Conservation (phyloP, 23 tunicate species). For the Ciona savignyi region DNA sequence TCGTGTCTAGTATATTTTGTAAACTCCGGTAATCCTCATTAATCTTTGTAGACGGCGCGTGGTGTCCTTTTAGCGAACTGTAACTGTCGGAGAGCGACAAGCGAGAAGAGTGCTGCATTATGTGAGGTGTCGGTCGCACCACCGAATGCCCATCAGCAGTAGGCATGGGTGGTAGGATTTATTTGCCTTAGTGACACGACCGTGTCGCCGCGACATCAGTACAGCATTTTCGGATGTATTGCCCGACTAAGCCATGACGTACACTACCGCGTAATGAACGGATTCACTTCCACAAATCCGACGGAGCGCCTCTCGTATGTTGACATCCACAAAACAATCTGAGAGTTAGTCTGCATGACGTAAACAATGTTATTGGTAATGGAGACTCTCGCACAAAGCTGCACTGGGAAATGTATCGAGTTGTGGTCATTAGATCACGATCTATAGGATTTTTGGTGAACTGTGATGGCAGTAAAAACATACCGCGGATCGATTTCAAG, state of each 20-base stretch:
- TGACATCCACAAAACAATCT: background rate
- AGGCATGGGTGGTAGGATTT: background rate
- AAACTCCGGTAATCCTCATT: conserved; percentile 9
- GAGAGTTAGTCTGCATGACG: background rate
- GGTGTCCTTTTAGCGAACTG: conserved; percentile 18
- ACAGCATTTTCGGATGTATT: background rate
- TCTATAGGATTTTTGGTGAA: no score
- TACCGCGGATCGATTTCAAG: no score
- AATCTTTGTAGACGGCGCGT: conserved; percentile 6
- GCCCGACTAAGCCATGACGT: background rate
- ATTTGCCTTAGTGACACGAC: background rate
- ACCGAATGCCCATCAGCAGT: no score
- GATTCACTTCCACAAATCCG: background rate
- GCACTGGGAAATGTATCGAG: no score
- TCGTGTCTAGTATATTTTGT: conserved; percentile 23
- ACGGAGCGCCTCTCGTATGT: background rate
- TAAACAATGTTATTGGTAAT: no score
- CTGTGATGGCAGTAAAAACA: no score
- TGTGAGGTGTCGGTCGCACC: no score
- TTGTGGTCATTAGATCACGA: no score
- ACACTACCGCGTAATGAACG: background rate
- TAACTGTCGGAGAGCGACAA: conserved; percentile 6
- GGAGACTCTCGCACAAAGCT: no score
- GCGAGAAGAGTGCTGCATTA: no score
- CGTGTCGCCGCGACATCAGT: background rate